Conservation (phyloP, 1,140 invertebrate genomes). For the Anoplophora glabripennis region DNA sequence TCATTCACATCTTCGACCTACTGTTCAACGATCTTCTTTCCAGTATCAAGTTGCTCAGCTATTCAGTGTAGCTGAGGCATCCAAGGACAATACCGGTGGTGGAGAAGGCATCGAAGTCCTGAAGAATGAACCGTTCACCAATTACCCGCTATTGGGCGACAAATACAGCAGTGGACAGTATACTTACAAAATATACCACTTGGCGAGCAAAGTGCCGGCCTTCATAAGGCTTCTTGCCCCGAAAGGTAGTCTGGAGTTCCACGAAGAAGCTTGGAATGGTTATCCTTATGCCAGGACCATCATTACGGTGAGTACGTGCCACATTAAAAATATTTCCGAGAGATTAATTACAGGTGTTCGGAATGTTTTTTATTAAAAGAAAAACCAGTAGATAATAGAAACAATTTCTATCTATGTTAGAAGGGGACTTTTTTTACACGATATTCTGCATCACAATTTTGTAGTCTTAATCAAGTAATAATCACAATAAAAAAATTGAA, state of each 20-base stretch:
- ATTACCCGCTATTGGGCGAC: slow-evolving; percentile 83
- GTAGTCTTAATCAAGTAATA: no score
- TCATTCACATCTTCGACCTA: not conserved
- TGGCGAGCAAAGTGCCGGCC: slow-evolving; percentile 89
- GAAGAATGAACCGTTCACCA: slow-evolving; percentile 92
- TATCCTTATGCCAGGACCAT: slow-evolving; percentile 99
- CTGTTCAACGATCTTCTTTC: slow-evolving; percentile 32
- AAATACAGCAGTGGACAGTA: slow-evolving; percentile 95
- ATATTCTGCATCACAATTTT: no score
- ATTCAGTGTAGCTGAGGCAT: slow-evolving; percentile 96
- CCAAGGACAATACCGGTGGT: slow-evolving; percentile 99
- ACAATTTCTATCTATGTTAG: no score
- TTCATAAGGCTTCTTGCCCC: slow-evolving; percentile 92
- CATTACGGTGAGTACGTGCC: slow-evolving; percentile 79
- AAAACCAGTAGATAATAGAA: no score
- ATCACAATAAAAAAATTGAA: no score
- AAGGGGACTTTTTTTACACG: no score
- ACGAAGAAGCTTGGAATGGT: slow-evolving; percentile 99
- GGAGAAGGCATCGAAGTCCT: slow-evolving; percentile 98
- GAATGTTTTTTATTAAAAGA: no score
- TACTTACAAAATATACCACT: slow-evolving; percentile 99
- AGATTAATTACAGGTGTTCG: no score
- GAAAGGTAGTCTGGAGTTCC: slow-evolving; percentile 94
- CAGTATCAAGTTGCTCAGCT: slow-evolving; percentile 98
- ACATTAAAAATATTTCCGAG: no score